A percentile compares a stretch with the other conserved stretches of the same genome.
These are phyloP conservation scores for Monopis laevigella DNA, from an alignment of 2,888 invertebrate genomes.

Conservation along the genomic window DNA sequence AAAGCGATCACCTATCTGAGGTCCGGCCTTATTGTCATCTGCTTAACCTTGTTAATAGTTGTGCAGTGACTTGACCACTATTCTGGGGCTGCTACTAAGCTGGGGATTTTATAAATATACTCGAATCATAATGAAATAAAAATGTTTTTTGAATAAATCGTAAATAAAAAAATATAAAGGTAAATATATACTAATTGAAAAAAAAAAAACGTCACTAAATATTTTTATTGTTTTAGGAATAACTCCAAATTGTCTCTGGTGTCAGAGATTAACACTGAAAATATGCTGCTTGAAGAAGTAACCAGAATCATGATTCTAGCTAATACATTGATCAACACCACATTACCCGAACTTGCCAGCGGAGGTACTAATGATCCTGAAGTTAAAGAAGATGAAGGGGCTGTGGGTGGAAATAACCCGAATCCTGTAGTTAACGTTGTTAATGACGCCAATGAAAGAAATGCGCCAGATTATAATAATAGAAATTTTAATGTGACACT, in stretches of 20 bases:
- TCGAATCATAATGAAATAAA: too few species aligned
- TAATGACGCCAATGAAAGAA: not conserved
- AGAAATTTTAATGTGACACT: not conserved
- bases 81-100: too few species aligned
- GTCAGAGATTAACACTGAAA: constrained; percentile 38
- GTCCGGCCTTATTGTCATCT: too few species aligned
- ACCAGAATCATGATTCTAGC: constrained; percentile 57
- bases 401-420: not conserved
- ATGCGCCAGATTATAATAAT: not conserved
- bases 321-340: constrained; percentile 55
- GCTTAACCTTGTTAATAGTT: too few species aligned
- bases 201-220: too few species aligned
- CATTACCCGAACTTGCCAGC: constrained; percentile 51
- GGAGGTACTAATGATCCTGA: not conserved
- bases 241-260: constrained; percentile 42
- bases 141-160: too few species aligned
- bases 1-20: too few species aligned
- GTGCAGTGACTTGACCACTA: too few species aligned
- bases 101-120: too few species aligned
- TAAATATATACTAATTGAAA: too few species aligned
- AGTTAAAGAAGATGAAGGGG: too few species aligned
- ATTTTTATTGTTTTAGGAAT: constrained; percentile 33
- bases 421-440: not conserved
- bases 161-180: too few species aligned
- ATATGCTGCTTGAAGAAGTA: constrained; percentile 53